A percentile compares a stretch with the other conserved stretches of the same genome.
Conservation (phyloP, 2,113 vertebrate species). For the Cyanistes caeruleus region DNA sequence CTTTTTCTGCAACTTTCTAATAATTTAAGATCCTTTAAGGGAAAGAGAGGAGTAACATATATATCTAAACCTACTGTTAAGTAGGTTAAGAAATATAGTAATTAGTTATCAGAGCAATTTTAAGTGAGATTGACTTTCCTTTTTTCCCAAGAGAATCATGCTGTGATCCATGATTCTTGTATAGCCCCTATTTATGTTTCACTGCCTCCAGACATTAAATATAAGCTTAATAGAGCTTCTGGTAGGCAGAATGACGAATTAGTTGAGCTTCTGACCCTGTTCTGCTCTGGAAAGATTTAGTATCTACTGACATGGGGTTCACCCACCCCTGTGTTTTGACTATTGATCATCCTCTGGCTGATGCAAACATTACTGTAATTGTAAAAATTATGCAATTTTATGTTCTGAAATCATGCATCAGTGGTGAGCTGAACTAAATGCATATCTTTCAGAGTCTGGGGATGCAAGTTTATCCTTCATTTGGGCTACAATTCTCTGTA, state of each 20-base stretch:
- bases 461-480: not conserved
- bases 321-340: not conserved
- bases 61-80: not conserved
- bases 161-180: not conserved
- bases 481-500: not conserved
- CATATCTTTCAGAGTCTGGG: not conserved
- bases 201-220: slow-evolving; percentile 4
- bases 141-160: not conserved
- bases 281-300: slow-evolving; percentile 15
- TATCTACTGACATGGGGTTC: not conserved
- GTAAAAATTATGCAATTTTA: not conserved
- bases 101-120: not conserved
- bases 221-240: not conserved
- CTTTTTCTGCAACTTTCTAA: not conserved
- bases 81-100: not conserved
- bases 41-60: not conserved
- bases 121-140: not conserved
- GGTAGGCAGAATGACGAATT: slow-evolving; percentile 7
- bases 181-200: not conserved
- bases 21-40: not conserved
- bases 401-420: not conserved
- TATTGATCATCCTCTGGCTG: slow-evolving; percentile 9
- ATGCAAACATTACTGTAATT: not conserved
- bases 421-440: not conserved
- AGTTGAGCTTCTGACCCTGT: not conserved